Evolutionary conservation across 2,888 invertebrate species (phyloP).

Genomic region (Euzophera pinguis): DNA sequence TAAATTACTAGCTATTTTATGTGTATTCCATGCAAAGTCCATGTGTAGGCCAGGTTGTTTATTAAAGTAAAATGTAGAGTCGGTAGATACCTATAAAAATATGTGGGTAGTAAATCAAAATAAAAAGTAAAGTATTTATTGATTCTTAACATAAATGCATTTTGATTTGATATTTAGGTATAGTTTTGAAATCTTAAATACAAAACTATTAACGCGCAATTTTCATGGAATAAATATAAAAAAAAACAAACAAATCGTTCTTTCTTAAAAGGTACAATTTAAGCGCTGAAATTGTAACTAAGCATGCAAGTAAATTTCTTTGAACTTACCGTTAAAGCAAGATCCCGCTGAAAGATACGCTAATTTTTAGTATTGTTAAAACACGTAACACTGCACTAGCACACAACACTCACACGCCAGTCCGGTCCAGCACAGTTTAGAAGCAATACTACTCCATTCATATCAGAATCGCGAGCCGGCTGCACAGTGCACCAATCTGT

Average conservation of each 20-base stretch:
- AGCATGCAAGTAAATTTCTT: background rate
- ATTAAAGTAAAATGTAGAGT: too few species aligned
- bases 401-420: slow-evolving; percentile 20
- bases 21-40: too few species aligned
- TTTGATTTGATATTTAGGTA: too few species aligned
- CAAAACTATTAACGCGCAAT: too few species aligned
- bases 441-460: slow-evolving; percentile 48
- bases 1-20: too few species aligned
- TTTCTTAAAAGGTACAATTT: background rate
- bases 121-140: too few species aligned
- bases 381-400: slow-evolving; percentile 51
- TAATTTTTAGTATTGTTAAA: slow-evolving; percentile 7
- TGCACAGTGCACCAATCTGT: slow-evolving; percentile 67
- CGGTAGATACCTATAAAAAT: too few species aligned
- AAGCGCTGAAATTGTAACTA: background rate
- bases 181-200: too few species aligned
- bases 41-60: too few species aligned
- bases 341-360: slow-evolving; percentile 1
- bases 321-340: background rate
- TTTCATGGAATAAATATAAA: too few species aligned
- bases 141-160: too few species aligned
- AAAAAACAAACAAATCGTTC: background rate
- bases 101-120: too few species aligned
- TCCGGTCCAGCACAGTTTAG: slow-evolving; percentile 26
- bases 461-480: slow-evolving; percentile 52